These are phyloP conservation scores for Cololabis saira DNA, from an alignment of 2,113 vertebrate genomes.

Conservation along the genomic window DNA sequence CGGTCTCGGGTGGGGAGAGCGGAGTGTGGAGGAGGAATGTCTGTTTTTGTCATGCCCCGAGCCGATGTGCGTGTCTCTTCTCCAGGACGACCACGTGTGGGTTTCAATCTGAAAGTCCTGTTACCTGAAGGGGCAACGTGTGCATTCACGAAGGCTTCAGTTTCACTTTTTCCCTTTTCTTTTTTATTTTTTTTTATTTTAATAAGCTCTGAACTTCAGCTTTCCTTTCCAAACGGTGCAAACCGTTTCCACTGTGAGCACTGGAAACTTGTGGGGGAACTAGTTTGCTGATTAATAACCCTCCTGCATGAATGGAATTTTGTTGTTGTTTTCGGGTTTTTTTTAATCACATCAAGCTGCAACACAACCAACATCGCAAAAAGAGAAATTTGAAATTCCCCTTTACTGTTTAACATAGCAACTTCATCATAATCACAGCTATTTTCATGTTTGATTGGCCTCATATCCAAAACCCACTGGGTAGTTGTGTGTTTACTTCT, in stretches of 20 bases:
- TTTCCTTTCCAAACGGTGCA: constrained; percentile 26
- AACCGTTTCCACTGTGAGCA: constrained; percentile 16
- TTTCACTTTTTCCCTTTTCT: constrained; percentile 41
- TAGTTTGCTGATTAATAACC: background rate
- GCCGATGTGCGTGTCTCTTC: constrained; percentile 6
- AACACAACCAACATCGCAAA: too few species aligned
- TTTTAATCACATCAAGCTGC: background rate
- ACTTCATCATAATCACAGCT: too few species aligned
- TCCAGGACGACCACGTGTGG: constrained; percentile 21
- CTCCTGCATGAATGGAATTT: background rate
- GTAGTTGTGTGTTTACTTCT: constrained; percentile 43
- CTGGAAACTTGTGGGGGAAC: constrained; percentile 18
- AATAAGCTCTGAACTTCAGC: background rate
- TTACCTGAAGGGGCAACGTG: constrained; percentile 7
- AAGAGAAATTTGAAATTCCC: too few species aligned
- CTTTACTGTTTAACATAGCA: too few species aligned
- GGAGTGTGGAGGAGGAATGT: constrained; percentile 20
- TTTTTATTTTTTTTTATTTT: constrained; percentile 13
- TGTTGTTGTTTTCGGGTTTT: constrained; percentile 10
- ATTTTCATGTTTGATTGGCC: too few species aligned
- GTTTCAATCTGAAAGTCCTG: constrained; percentile 37
- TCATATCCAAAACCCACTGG: constrained; percentile 54
- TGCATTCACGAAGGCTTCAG: constrained; percentile 59
- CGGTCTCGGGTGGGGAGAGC: constrained; percentile 1
- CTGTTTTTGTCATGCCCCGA: constrained; percentile 16